A percentile compares a stretch with the other conserved stretches of the same genome.
phyloP scores from a whole-genome alignment of 2,113 vertebrate genomes.

The Macquaria australasica region DNA sequence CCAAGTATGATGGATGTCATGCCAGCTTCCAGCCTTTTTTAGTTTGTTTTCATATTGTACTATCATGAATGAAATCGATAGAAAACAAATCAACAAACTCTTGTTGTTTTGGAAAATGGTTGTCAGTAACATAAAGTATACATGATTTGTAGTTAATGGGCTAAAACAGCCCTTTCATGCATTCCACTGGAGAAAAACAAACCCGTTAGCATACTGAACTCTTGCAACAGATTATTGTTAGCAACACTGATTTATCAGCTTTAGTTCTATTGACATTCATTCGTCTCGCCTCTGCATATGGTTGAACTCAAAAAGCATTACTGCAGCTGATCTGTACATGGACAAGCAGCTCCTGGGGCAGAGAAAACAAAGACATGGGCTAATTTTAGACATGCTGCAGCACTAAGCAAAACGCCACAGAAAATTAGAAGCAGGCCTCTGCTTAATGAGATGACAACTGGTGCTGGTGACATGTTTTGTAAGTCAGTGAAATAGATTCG shows the following conservation, averaged over 20 bases:
- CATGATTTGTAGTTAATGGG: conserved; percentile 38
- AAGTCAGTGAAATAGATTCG: conserved; percentile 23
- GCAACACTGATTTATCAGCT: conserved; percentile 9
- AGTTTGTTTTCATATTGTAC: conserved; percentile 22
- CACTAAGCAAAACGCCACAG: conserved; percentile 41
- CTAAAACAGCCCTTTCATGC: conserved; percentile 24
- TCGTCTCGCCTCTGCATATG: neutral
- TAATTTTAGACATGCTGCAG: conserved; percentile 58
- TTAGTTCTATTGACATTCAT: conserved; percentile 1
- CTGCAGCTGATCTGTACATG: conserved; percentile 17
- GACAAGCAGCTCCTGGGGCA: conserved; percentile 42
- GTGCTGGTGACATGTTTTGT: conserved; percentile 32
- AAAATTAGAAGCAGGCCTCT: conserved; percentile 50
- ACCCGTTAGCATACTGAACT: conserved; percentile 11
- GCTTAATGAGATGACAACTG: conserved; percentile 19
- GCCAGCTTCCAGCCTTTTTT: conserved; percentile 9
- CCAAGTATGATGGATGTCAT: conserved; percentile 6
- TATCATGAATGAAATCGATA: conserved; percentile 37
- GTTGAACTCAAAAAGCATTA: conserved; percentile 16
- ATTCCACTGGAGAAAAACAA: conserved; percentile 20
- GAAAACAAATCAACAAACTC: conserved; percentile 41
- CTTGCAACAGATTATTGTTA: conserved; percentile 10
- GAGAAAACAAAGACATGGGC: conserved; percentile 36
- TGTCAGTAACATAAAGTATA: conserved; percentile 25
- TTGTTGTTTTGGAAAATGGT: conserved; percentile 17